These are phyloP conservation scores for Cheilosia vernalis DNA, from an alignment of 2,888 invertebrate species.

Conservation along the genomic window DNA sequence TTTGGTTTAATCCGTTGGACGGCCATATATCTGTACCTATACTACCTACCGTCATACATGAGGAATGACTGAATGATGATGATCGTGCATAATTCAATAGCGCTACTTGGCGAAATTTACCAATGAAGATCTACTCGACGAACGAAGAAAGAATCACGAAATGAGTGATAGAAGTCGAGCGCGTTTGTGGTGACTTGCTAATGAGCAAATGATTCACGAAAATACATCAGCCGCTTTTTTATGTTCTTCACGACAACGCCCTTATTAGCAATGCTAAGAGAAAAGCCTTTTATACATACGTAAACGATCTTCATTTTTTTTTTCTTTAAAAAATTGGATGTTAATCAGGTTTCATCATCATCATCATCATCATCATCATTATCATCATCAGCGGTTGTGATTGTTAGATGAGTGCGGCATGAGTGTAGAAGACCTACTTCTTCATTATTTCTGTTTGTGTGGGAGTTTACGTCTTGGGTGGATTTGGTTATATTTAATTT, in stretches of 20 bases:
- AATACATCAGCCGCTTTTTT: constrained; percentile 28
- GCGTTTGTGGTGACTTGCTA: constrained; percentile 69
- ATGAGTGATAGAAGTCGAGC: constrained; percentile 68
- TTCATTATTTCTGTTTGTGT: constrained; percentile 32
- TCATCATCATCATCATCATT: constrained; percentile 7
- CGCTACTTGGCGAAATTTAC: constrained; percentile 37
- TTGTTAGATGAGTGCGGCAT: constrained; percentile 1
- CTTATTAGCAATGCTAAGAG: constrained; percentile 69
- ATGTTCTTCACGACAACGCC: constrained; percentile 56
- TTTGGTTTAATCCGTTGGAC: constrained; percentile 5
- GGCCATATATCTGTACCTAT: constrained; percentile 11
- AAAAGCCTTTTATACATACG: constrained; percentile 35
- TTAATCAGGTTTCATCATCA: constrained; percentile 30
- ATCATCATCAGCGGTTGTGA: constrained; percentile 9
- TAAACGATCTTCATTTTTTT: constrained; percentile 15
- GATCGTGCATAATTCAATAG: constrained; percentile 39
- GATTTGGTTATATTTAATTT: constrained; percentile 18
- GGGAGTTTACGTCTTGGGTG: constrained; percentile 41
- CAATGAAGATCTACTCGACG: neutral
- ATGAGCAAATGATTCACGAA: constrained; percentile 68
- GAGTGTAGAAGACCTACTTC: constrained; percentile 28
- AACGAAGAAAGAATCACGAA: constrained; percentile 21
- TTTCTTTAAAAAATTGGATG: neutral
- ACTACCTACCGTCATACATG: neutral
- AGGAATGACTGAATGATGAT: constrained; percentile 20